phyloP scores from a whole-genome alignment of 2,888 invertebrate genomes.

The Stenichneumon culpator region DNA sequence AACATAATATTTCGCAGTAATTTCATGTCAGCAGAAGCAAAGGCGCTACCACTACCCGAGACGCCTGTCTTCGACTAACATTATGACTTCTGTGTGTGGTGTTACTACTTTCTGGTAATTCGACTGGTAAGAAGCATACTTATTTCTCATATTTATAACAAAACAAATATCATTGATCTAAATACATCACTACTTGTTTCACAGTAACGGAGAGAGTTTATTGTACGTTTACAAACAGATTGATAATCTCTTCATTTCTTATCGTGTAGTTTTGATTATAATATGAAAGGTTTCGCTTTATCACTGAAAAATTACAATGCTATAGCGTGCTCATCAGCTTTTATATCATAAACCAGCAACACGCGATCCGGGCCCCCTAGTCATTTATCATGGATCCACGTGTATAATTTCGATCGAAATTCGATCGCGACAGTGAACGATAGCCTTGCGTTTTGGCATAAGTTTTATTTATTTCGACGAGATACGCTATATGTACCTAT shows the following conservation, averaged over 20 bases:
- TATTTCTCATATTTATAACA: slow-evolving; percentile 2
- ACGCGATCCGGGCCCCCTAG: not conserved
- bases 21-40: slow-evolving; percentile 76
- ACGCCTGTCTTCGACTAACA: slow-evolving; percentile 40
- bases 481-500: not conserved
- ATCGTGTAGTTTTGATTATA: slow-evolving; percentile 6
- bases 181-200: too few species aligned
- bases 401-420: slow-evolving; percentile 52
- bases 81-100: slow-evolving; percentile 33
- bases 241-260: not conserved
- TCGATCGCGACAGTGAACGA: slow-evolving; percentile 6
- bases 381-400: slow-evolving; percentile 51
- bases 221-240: too few species aligned
- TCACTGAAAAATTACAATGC: slow-evolving; percentile 44
- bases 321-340: slow-evolving; percentile 43
- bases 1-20: slow-evolving; percentile 76
- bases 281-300: slow-evolving; percentile 3
- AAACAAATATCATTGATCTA: too few species aligned
- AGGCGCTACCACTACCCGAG: slow-evolving; percentile 57
- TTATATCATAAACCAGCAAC: slow-evolving; percentile 47
- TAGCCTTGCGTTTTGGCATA: not conserved
- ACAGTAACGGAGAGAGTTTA: too few species aligned
- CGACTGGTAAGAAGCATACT: slow-evolving; percentile 69
- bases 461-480: not conserved
- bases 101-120: slow-evolving; percentile 54